These are phyloP conservation scores for Ceratosolen solmsi DNA, from an alignment of 1,140 invertebrate species.

Conservation along the genomic window DNA sequence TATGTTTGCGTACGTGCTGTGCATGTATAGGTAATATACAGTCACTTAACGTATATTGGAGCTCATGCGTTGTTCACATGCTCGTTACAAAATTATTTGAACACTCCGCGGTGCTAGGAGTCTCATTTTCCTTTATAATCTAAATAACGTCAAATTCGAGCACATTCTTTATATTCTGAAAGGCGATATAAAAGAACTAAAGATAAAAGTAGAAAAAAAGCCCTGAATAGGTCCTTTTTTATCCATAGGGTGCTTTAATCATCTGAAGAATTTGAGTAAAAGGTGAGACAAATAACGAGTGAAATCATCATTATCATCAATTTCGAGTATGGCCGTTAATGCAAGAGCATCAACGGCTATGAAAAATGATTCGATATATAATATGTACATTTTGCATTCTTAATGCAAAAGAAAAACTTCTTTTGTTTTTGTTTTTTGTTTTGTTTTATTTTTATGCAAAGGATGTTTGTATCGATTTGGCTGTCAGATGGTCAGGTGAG, in stretches of 20 bases:
- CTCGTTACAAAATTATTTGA: constrained; percentile 36
- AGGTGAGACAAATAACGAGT: neutral
- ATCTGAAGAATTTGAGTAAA: no score
- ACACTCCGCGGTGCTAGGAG: neutral
- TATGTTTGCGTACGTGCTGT: no score
- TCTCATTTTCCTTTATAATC: no score
- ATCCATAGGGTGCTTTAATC: constrained; percentile 3
- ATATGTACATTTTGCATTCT: neutral
- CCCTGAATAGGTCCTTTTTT: no score
- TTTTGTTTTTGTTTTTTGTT: no score
- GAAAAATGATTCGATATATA: constrained; percentile 36
- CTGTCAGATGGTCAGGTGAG: neutral
- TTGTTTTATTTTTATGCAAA: no score
- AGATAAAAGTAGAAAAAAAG: no score
- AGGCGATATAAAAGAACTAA: neutral
- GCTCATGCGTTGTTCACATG: neutral
- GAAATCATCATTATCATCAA: constrained; percentile 32
- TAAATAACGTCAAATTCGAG: no score
- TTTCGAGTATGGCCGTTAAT: constrained; percentile 12
- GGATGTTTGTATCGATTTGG: neutral
- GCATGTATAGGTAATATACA: no score
- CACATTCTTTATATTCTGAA: no score
- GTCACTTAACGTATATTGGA: neutral
- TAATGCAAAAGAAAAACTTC: neutral
- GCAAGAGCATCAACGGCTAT: neutral